Evolutionary conservation across 1,140 invertebrate species (phyloP).

Genomic region (Magallana ariakensis): DNA sequence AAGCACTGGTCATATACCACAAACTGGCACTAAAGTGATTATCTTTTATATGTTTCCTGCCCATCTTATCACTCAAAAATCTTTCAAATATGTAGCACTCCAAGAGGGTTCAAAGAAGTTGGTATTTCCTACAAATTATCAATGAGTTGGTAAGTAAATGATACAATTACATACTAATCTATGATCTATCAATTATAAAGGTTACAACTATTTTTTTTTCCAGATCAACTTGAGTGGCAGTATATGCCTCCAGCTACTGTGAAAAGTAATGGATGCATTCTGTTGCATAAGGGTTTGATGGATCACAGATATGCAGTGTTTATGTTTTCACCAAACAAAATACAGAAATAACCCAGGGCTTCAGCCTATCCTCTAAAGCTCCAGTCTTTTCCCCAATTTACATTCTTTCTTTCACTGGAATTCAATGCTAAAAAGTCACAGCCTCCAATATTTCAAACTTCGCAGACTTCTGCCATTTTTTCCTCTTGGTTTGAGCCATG

Average conservation of each 20-base stretch:
- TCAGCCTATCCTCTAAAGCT: not conserved
- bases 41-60: not conserved
- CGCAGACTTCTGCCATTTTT: too few species aligned
- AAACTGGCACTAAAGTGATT: not conserved
- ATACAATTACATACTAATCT: not conserved
- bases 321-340: constrained; percentile 18
- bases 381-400: not conserved
- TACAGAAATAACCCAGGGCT: not conserved
- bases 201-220: not conserved
- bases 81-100: not conserved
- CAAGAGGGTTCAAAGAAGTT: constrained; percentile 1
- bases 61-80: not conserved
- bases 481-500: too few species aligned
- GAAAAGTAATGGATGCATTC: not conserved
- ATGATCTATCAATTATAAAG: not conserved
- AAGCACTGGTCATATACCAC: not conserved
- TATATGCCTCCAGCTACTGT: not conserved
- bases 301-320: not conserved
- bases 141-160: not conserved
- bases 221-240: not conserved
- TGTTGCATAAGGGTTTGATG: constrained; percentile 5
- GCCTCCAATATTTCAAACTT: not conserved
- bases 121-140: not conserved
- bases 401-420: not conserved
- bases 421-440: not conserved